These are phyloP conservation scores for Pheucticus melanocephalus DNA, from an alignment of 2,113 vertebrate genomes.

Conservation along the genomic window DNA sequence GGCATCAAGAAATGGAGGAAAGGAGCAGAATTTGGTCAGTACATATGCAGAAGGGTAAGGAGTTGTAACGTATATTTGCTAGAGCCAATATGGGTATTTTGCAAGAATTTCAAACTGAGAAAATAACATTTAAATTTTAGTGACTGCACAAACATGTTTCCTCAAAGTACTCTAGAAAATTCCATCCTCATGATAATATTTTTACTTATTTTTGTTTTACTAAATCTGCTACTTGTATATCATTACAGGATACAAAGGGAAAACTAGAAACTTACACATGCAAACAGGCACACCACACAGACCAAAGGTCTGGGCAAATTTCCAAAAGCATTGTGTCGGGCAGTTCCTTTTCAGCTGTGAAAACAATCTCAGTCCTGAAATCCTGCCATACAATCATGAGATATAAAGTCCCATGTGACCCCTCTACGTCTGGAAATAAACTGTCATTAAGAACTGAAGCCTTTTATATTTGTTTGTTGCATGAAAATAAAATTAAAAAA, in stretches of 20 bases:
- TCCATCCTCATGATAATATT: not conserved
- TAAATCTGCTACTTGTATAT: conserved; percentile 22
- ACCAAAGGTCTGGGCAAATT: conserved; percentile 55
- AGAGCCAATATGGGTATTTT: not conserved
- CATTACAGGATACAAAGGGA: conserved; percentile 20
- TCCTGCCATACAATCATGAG: conserved; percentile 46
- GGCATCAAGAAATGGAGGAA: not conserved
- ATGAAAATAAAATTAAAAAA: not conserved
- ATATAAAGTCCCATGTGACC: conserved; percentile 48
- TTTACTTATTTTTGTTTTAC: not conserved
- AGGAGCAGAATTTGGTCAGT: not conserved
- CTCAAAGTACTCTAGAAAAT: not conserved
- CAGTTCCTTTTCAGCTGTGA: conserved; percentile 70
- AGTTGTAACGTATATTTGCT: not conserved
- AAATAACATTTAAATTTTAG: not conserved
- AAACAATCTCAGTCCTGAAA: conserved; percentile 68
- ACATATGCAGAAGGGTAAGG: not conserved
- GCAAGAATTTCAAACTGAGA: not conserved
- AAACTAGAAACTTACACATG: conserved; percentile 52
- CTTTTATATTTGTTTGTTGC: not conserved
- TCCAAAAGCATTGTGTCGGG: conserved; percentile 57
- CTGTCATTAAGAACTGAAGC: not conserved
- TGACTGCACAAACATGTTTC: not conserved
- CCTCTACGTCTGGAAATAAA: conserved; percentile 31
- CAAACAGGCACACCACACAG: conserved; percentile 40